Evolutionary conservation across 1,140 invertebrate species (phyloP), one percentile per base, ranked within the genome.

Genomic region (Hypsibius dujardini): DNA sequence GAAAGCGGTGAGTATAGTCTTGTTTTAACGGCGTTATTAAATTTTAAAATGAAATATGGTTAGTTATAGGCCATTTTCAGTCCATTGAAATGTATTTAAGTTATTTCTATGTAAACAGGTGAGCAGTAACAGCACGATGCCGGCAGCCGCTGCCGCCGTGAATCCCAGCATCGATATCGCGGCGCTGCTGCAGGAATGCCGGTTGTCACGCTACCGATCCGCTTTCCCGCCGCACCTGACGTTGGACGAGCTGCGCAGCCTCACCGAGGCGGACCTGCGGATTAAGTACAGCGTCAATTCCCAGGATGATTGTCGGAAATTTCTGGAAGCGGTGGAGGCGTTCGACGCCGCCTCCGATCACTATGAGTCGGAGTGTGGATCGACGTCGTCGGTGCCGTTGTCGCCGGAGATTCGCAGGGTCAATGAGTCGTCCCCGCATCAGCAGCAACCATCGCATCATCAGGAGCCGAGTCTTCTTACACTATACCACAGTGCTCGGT

Each of bases 321-420:
- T 67, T 7, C 42, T 67, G 62, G 62, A 67, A 14, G 62, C 62
- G 7, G 62, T 67, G 62, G 62, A 67, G 45, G 7, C 62, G 3
- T 67, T 14, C 7, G 62, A 67, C 42, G 62, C 7, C 7, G n/a
- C 7, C 50, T 14, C 62, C 7, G 62, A 67, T 3, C 7, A 42
- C 12, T 42, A 3, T 42, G 62, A 67, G 42, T 67, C 62, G 7
- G 62, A 67, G 45, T 67, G 62, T 42, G 62, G 62, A 7, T 67
- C 62, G 62, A 42, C 42, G 7, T 67, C 62, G 3, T 67, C 62
- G 3, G 42, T 67, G 3, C 62, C 62, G 42, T 42, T 67, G 42
- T 67, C 62, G 3, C 62, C 62, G 3, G 62, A 67, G 42, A 67
- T 67, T 67, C 62, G 62, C 45, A 12, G 62, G 12, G 42, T 67